Conservation (phyloP, 1,140 invertebrate species). For the Drosophila aff. region DNA sequence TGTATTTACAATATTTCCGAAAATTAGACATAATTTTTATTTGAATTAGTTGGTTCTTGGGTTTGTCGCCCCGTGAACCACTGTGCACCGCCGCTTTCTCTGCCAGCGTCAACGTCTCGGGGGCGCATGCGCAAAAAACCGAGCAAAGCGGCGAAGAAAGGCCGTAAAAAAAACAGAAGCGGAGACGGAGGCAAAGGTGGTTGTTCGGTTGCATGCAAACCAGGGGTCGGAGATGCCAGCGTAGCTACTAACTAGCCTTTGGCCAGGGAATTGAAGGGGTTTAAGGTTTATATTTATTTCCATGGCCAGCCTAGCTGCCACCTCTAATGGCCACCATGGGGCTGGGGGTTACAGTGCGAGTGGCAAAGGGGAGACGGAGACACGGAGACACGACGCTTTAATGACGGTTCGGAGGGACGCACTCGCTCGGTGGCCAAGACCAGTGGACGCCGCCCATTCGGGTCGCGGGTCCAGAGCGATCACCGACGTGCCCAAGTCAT, state of each 20-base stretch:
- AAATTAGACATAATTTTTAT: no score
- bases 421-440: constrained; percentile 5
- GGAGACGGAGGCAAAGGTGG: constrained; percentile 18
- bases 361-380: constrained; percentile 4
- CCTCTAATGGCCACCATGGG: not conserved
- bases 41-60: not conserved
- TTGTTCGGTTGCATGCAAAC: constrained; percentile 25
- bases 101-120: constrained; percentile 11
- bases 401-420: constrained; percentile 13
- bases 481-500: constrained; percentile 22
- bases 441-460: not conserved
- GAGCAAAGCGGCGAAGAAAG: constrained; percentile 32
- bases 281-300: not conserved
- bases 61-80: not conserved
- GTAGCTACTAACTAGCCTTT: constrained; percentile 2
- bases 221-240: constrained; percentile 1
- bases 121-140: constrained; percentile 43
- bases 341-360: constrained; percentile 18
- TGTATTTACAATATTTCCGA: no score
- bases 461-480: constrained; percentile 7
- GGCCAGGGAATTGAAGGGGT: not conserved
- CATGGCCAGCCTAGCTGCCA: not conserved
- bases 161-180: constrained; percentile 33
- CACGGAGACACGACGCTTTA: not conserved
- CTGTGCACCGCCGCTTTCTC: constrained; percentile 18